A percentile compares a stretch with the other conserved stretches of the same genome.
These are phyloP conservation scores for Bicyclus anynana DNA, from an alignment of 1,140 invertebrate species.

Conservation along the genomic window DNA sequence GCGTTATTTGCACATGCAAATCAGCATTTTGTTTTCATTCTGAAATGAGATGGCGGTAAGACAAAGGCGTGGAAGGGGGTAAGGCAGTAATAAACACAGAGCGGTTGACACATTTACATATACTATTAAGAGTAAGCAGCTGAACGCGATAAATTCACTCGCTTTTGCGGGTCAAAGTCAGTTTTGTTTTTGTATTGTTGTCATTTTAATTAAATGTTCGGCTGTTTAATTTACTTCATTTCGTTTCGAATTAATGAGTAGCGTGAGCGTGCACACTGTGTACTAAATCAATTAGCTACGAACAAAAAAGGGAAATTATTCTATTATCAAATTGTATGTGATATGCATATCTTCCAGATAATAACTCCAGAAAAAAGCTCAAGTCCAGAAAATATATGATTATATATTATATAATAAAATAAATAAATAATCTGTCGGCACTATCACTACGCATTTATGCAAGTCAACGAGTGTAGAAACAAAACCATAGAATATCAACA, in stretches of 20 bases:
- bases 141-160: constrained; percentile 36
- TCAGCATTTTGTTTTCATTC: constrained; percentile 67
- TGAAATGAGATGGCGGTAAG: constrained; percentile 32
- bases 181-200: constrained; percentile 17
- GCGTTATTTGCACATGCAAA: constrained; percentile 72
- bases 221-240: background rate
- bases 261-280: too few relatives aligned
- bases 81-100: constrained; percentile 31
- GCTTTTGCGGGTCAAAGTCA: constrained; percentile 27
- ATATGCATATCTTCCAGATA: too few relatives aligned
- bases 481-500: too few relatives aligned
- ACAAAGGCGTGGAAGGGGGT: constrained; percentile 33
- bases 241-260: background rate
- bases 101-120: constrained; percentile 59
- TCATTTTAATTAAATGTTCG: background rate
- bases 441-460: too few relatives aligned
- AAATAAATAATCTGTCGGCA: too few relatives aligned
- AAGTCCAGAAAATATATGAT: too few relatives aligned
- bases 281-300: too few relatives aligned
- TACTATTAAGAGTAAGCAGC: constrained; percentile 64
- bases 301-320: too few relatives aligned
- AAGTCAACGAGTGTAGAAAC: too few relatives aligned
- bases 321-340: too few relatives aligned
- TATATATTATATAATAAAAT: too few relatives aligned
- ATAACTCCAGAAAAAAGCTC: too few relatives aligned